Conservation (phyloP, 2,113 vertebrate genomes). For the Bostrychus sinensis region DNA sequence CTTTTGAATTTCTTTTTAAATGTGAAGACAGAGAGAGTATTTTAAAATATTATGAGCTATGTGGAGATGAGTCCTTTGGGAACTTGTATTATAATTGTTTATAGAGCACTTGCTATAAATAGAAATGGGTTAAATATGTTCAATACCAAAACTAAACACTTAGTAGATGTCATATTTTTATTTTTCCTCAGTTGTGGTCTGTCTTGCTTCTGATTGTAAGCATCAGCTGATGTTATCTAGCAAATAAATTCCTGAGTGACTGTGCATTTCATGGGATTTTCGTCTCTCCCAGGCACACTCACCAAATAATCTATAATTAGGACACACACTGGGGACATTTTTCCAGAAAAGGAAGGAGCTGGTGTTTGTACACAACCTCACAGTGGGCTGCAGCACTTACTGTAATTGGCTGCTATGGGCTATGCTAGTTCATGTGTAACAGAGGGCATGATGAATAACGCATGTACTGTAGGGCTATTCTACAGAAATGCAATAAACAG, state of each 20-base stretch:
- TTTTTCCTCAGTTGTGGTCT: neutral
- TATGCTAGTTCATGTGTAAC: constrained; percentile 21
- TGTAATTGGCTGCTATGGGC: constrained; percentile 8
- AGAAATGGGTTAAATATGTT: too few species aligned
- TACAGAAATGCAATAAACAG: neutral
- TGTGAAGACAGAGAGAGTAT: too few species aligned
- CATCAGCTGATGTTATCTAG: neutral
- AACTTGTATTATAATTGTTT: too few species aligned
- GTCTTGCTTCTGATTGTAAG: too few species aligned
- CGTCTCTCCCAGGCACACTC: constrained; percentile 45
- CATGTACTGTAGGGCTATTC: neutral
- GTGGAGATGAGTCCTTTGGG: too few species aligned
- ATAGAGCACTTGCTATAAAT: too few species aligned
- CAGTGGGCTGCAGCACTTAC: neutral
- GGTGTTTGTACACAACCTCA: constrained; percentile 12
- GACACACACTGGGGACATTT: constrained; percentile 29
- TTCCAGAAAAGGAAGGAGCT: constrained; percentile 17
- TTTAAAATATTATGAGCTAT: too few species aligned
- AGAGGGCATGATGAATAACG: neutral
- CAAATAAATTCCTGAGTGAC: constrained; percentile 23
- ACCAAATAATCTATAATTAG: constrained; percentile 49
- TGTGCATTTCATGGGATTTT: constrained; percentile 64
- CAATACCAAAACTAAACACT: too few species aligned
- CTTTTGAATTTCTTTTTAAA: too few species aligned
- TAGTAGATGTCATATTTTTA: too few species aligned